These are phyloP conservation scores for Anticlea derivata DNA, from an alignment of 2,888 invertebrate genomes.

Conservation along the genomic window DNA sequence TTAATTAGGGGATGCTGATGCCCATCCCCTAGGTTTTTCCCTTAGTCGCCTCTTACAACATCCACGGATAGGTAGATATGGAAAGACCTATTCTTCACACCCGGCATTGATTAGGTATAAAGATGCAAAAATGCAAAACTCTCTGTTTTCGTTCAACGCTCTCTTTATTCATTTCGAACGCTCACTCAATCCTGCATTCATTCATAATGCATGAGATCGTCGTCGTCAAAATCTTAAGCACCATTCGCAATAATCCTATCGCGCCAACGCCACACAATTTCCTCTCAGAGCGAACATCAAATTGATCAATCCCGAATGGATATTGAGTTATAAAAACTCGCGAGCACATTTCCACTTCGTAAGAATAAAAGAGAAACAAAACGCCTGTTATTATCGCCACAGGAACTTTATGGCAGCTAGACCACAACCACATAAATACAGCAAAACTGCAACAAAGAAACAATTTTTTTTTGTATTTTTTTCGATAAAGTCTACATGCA, in stretches of 20 bases:
- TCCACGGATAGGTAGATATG: too few relatives aligned
- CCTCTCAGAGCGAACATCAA: slow-evolving; percentile 21
- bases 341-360: slow-evolving; percentile 24
- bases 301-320: slow-evolving; percentile 29
- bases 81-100: too few relatives aligned
- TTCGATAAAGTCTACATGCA: neutral
- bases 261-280: slow-evolving; percentile 15
- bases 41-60: too few relatives aligned
- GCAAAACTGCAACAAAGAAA: too few relatives aligned
- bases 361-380: slow-evolving; percentile 32
- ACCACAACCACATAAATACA: too few relatives aligned
- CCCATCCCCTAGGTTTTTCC: too few relatives aligned
- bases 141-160: too few relatives aligned
- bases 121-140: neutral
- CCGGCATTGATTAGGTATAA: too few relatives aligned
- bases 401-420: slow-evolving; percentile 5
- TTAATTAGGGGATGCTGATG: too few relatives aligned
- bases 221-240: slow-evolving; percentile 21
- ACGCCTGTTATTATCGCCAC: slow-evolving; percentile 28
- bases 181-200: slow-evolving; percentile 1
- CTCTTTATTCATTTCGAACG: neutral
- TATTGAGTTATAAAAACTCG: slow-evolving; percentile 33
- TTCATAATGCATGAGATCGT: slow-evolving; percentile 12
- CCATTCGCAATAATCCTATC: slow-evolving; percentile 18
- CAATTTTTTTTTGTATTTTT: too few relatives aligned